Conservation (phyloP, 2,888 invertebrate species). For the Neria commutata region DNA sequence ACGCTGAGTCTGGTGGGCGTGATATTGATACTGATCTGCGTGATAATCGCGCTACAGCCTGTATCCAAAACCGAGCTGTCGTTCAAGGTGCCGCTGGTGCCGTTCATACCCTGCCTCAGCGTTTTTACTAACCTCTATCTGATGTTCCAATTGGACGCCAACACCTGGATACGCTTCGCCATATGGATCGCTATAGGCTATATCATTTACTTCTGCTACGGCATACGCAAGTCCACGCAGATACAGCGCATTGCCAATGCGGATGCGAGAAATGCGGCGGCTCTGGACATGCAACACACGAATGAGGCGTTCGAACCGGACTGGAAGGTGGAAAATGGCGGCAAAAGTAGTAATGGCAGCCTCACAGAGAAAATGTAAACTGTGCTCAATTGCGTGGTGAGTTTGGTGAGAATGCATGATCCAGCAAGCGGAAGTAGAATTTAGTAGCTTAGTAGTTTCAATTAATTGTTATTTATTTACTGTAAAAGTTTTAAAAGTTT, state of each 20-base stretch:
- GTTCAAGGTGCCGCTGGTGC: slow-evolving; percentile 85
- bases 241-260: slow-evolving; percentile 54
- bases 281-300: slow-evolving; percentile 40
- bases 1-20: slow-evolving; percentile 64
- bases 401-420: neutral
- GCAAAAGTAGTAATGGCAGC: slow-evolving; percentile 14
- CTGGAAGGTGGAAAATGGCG: slow-evolving; percentile 49
- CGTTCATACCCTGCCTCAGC: slow-evolving; percentile 82
- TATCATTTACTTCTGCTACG: slow-evolving; percentile 84
- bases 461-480: too few relatives aligned
- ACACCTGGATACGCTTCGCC: slow-evolving; percentile 88
- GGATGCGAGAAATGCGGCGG: slow-evolving; percentile 41
- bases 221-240: slow-evolving; percentile 77
- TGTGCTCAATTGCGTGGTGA: neutral
- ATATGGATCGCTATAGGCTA: slow-evolving; percentile 87
- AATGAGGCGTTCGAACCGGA: slow-evolving; percentile 53
- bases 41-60: slow-evolving; percentile 76
- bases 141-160: slow-evolving; percentile 84
- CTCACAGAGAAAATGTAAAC: neutral
- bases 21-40: slow-evolving; percentile 64
- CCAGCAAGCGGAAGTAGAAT: too few relatives aligned
- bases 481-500: too few relatives aligned
- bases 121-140: slow-evolving; percentile 87
- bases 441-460: too few relatives aligned
- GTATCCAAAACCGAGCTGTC: slow-evolving; percentile 67